A percentile compares a stretch with the other conserved stretches of the same genome.
Conservation (phyloP, 2,797 vertebrate genomes). For the Monodelphis domestica region DNA sequence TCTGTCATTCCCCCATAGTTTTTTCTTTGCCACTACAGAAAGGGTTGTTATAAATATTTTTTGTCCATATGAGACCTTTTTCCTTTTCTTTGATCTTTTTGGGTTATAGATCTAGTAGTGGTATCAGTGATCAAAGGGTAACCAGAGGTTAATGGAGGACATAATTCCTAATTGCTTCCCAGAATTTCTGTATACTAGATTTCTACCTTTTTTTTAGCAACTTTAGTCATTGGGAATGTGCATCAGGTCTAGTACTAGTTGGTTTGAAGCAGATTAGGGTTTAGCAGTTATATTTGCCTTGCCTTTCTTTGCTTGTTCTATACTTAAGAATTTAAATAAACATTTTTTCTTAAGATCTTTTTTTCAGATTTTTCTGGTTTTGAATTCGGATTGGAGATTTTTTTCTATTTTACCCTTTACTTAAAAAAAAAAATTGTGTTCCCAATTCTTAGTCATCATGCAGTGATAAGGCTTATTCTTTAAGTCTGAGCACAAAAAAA, state of each 20-base stretch:
- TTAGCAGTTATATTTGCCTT: not conserved
- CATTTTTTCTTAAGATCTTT: not conserved
- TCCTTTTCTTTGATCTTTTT: not conserved
- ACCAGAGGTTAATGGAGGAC: not conserved
- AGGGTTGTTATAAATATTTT: not conserved
- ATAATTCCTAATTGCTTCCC: not conserved
- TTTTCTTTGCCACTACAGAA: not conserved
- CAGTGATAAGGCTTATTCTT: not conserved
- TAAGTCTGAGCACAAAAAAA: not conserved
- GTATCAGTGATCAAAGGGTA: not conserved
- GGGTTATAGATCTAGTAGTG: not conserved
- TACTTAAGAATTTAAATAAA: not conserved
- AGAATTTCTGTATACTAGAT: not conserved
- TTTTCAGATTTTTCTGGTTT: not conserved
- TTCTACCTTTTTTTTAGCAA: not conserved
- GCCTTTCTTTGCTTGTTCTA: not conserved
- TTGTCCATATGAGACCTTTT: not conserved
- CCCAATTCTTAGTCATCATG: not conserved
- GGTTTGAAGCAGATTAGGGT: not conserved
- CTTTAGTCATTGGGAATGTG: not conserved
- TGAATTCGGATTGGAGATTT: not conserved
- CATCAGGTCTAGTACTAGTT: not conserved
- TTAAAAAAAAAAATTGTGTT: not conserved
- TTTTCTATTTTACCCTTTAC: not conserved
- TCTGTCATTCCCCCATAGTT: not conserved